Percentiles rank a stretch among this genome's conserved stretches.
Conservation (phyloP, 2,888 invertebrate species). For the Holacanthella duospinosa region DNA sequence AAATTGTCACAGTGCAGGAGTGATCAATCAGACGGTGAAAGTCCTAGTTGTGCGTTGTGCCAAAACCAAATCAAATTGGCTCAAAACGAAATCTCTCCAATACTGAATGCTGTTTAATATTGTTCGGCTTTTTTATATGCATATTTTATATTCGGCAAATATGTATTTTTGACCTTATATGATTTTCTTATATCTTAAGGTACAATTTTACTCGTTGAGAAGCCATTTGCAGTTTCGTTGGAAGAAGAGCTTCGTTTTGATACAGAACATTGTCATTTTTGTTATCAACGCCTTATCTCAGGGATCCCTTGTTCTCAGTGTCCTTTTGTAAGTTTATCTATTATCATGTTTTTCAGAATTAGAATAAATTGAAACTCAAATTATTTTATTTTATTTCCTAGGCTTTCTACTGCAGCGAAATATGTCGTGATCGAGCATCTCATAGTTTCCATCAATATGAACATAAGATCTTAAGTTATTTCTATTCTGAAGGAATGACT, state of each 20-base stretch:
- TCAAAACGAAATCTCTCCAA: no score
- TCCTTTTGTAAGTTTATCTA: slow-evolving; percentile 28
- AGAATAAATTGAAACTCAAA: neutral
- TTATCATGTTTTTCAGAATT: no score
- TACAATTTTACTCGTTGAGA: slow-evolving; percentile 23
- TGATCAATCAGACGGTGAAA: no score
- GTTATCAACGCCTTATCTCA: slow-evolving; percentile 24
- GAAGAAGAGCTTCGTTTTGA: slow-evolving; percentile 28
- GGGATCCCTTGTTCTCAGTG: slow-evolving; percentile 32
- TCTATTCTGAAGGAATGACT: slow-evolving; percentile 19
- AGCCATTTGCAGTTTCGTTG: slow-evolving; percentile 26
- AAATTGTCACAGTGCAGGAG: no score
- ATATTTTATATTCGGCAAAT: neutral
- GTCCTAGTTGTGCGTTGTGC: no score
- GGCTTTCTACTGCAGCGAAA: slow-evolving; percentile 29
- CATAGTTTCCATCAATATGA: slow-evolving; percentile 26
- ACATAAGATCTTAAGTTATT: slow-evolving; percentile 23
- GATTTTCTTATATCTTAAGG: slow-evolving; percentile 15
- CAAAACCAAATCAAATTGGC: neutral
- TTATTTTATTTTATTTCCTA: slow-evolving; percentile 10
- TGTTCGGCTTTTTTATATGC: neutral
- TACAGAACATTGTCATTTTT: slow-evolving; percentile 29
- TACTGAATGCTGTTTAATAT: neutral
- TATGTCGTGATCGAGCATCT: slow-evolving; percentile 18
- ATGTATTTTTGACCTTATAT: no score